phyloP scores from a whole-genome alignment of 2,113 vertebrate species.

The Sceloporus undulatus region DNA sequence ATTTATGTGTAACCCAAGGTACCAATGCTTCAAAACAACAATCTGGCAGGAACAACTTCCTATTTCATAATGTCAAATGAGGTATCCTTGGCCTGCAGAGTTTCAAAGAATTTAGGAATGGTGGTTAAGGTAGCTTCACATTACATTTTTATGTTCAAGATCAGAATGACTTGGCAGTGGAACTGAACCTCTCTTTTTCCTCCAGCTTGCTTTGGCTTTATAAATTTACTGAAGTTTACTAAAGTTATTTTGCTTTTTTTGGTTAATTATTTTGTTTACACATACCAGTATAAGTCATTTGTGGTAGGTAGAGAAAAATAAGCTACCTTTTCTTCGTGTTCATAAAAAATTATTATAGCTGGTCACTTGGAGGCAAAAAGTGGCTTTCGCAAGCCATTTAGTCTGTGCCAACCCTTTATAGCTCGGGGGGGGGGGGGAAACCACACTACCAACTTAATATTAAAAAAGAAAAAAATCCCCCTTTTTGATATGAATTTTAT shows the following conservation, averaged over 20 bases:
- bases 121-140: constrained; percentile 38
- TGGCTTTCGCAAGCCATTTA: background rate
- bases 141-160: background rate
- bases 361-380: background rate
- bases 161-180: background rate
- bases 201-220: background rate
- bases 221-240: background rate
- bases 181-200: background rate
- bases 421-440: constrained; percentile 59
- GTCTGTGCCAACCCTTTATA: constrained; percentile 42
- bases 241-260: background rate
- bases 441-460: constrained; percentile 20
- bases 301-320: background rate
- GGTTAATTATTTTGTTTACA: background rate
- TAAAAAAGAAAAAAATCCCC: constrained; percentile 36
- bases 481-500: constrained; percentile 61
- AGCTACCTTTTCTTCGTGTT: background rate
- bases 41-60: background rate
- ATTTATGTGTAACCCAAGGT: background rate
- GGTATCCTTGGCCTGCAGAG: background rate
- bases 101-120: background rate
- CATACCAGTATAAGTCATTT: background rate
- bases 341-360: background rate
- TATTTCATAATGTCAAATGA: background rate
- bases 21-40: background rate